These are phyloP conservation scores for Melanchra persicariae DNA, from an alignment of 2,888 invertebrate genomes.

Conservation along the genomic window DNA sequence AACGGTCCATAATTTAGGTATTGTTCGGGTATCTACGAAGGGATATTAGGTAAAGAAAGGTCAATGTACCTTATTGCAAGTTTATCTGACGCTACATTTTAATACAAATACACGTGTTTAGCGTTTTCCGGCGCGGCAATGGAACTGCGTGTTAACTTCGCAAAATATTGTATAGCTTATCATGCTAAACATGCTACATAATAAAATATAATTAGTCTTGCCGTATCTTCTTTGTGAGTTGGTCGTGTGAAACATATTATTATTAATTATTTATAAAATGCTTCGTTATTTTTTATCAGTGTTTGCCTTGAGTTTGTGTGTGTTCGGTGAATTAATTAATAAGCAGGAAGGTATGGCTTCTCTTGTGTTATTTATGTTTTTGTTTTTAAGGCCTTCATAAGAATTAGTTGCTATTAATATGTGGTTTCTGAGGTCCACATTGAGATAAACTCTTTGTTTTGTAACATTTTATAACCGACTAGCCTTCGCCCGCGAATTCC, in stretches of 20 bases:
- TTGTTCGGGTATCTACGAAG: too few relatives aligned
- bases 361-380: not conserved
- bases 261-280: conserved; percentile 7
- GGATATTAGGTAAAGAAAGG: too few relatives aligned
- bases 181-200: not conserved
- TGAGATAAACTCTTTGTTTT: not conserved
- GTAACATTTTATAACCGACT: too few relatives aligned
- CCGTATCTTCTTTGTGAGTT: not conserved
- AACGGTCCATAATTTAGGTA: too few relatives aligned
- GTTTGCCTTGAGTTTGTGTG: conserved; percentile 28
- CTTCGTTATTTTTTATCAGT: conserved; percentile 11
- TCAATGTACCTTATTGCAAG: too few relatives aligned
- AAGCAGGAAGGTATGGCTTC: conserved; percentile 17
- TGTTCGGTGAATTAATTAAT: conserved; percentile 26
- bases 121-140: not conserved
- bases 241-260: not conserved
- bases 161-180: conserved; percentile 2
- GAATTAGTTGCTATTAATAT: too few relatives aligned
- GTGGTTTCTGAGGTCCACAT: not conserved
- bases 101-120: not conserved
- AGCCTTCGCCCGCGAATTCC: too few relatives aligned
- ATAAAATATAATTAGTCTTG: not conserved
- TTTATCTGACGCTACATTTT: too few relatives aligned
- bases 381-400: not conserved
- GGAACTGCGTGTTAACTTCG: not conserved